A percentile compares a stretch with the other conserved stretches of the same genome.
These are phyloP conservation scores for Trichomycterus rosablanca DNA, from an alignment of 2,113 vertebrate genomes.

Conservation along the genomic window DNA sequence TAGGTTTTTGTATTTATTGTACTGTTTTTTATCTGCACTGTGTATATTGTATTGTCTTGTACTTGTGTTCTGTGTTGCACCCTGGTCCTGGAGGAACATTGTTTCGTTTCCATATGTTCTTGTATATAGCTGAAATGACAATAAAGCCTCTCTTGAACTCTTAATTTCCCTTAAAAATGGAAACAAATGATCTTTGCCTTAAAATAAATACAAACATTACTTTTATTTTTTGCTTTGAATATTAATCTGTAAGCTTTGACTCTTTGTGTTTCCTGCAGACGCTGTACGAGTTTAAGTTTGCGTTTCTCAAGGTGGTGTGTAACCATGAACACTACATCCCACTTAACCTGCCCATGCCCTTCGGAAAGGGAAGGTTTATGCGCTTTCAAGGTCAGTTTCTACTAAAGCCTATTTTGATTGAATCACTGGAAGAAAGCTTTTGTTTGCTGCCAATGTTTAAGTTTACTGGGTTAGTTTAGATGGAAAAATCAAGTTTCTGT, in stretches of 20 bases:
- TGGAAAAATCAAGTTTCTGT: slow-evolving; percentile 23
- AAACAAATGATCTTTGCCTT: no score
- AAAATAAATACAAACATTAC: no score
- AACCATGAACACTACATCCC: slow-evolving; percentile 95
- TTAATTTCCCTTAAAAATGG: no score
- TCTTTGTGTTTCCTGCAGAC: slow-evolving; percentile 69
- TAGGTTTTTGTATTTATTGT: no score
- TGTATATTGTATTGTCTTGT: no score
- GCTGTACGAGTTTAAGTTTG: slow-evolving; percentile 96
- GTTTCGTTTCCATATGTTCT: no score
- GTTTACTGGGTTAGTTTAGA: not conserved
- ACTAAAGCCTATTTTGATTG: no score
- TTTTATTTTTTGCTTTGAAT: not conserved
- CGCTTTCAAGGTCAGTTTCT: slow-evolving; percentile 84
- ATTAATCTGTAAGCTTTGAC: not conserved
- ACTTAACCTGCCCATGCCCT: slow-evolving; percentile 94
- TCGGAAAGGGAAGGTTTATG: slow-evolving; percentile 90
- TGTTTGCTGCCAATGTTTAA: not conserved
- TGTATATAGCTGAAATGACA: no score
- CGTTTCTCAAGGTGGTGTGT: slow-evolving; percentile 91
- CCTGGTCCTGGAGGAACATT: no score
- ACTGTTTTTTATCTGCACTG: no score
- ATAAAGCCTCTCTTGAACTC: no score
- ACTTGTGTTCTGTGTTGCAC: no score
- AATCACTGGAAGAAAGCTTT: not conserved